Conservation (phyloP, 2,797 vertebrate species). For the Pipistrellus pygmaeus region DNA sequence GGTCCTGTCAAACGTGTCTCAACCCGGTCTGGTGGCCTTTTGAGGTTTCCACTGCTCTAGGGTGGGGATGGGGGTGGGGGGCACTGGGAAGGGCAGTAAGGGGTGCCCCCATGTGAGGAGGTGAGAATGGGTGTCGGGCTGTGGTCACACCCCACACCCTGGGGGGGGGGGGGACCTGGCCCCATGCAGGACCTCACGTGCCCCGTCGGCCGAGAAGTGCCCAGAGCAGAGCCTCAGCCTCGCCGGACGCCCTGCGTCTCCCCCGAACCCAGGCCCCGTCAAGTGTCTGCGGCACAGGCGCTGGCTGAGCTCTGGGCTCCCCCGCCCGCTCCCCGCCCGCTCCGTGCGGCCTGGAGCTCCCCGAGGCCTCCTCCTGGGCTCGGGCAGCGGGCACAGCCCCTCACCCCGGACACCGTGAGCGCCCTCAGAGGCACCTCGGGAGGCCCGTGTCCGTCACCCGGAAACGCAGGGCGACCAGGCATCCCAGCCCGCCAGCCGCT, state of each 20-base stretch:
- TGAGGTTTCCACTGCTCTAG: rapidly evolving
- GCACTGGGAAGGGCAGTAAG: not conserved
- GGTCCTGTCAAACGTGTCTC: not conserved
- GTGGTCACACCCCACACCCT: not conserved
- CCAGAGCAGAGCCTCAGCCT: not conserved
- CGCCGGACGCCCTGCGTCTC: rapidly evolving
- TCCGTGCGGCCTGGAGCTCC: not conserved
- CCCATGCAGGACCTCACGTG: rapidly evolving
- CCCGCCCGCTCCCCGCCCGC: rapidly evolving
- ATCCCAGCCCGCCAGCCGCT: not conserved
- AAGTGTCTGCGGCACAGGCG: rapidly evolving
- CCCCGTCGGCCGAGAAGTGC: rapidly evolving
- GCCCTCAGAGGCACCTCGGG: rapidly evolving
- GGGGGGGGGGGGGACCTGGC: not conserved
- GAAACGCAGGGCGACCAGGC: not conserved
- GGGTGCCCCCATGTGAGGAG: not conserved
- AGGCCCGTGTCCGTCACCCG: not conserved
- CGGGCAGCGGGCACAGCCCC: too few relatives aligned
- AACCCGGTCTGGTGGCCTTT: not conserved
- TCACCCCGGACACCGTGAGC: rapidly evolving
- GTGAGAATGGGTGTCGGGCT: not conserved
- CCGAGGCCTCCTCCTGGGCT: too few relatives aligned
- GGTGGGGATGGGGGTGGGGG: too few relatives aligned
- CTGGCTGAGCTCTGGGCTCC: not conserved
- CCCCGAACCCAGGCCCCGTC: not conserved